These are phyloP conservation scores for Diadumene lineata DNA, from an alignment of 92 coral and sea anemone species.

Conservation along the genomic window DNA sequence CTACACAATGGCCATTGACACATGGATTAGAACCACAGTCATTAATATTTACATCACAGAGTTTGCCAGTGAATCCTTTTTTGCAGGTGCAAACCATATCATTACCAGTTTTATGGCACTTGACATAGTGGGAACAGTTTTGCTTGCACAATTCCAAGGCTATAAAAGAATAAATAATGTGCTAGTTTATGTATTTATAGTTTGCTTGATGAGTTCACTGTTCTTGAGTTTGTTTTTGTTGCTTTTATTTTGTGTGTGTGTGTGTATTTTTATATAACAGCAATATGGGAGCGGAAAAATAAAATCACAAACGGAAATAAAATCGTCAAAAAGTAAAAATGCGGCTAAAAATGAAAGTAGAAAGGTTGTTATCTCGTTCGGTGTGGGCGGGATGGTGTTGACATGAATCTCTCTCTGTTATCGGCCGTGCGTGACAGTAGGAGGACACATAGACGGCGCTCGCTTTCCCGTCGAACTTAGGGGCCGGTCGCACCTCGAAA, in stretches of 20 bases:
- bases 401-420: constrained; percentile 15
- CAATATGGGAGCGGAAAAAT: neutral
- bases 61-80: constrained; percentile 6
- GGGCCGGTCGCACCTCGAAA: too few relatives aligned
- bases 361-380: neutral
- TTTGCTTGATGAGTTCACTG: too few relatives aligned
- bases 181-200: too few relatives aligned
- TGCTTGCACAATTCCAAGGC: neutral
- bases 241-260: too few relatives aligned
- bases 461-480: constrained; percentile 32
- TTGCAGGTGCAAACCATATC: constrained; percentile 16
- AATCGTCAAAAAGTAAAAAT: neutral
- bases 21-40: constrained; percentile 27
- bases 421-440: constrained; percentile 12
- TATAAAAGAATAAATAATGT: neutral
- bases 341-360: neutral
- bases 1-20: constrained; percentile 8
- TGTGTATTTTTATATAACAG: too few relatives aligned
- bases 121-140: constrained; percentile 4
- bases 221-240: too few relatives aligned
- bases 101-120: neutral
- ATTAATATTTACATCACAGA: constrained; percentile 19
- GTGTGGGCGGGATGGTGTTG: constrained; percentile 29
- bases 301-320: neutral
- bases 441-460: constrained; percentile 11